A percentile compares a stretch with the other conserved stretches of the same genome.
Evolutionary conservation across 2,888 invertebrate species (phyloP).

Genomic region (Drosophila rellima): DNA sequence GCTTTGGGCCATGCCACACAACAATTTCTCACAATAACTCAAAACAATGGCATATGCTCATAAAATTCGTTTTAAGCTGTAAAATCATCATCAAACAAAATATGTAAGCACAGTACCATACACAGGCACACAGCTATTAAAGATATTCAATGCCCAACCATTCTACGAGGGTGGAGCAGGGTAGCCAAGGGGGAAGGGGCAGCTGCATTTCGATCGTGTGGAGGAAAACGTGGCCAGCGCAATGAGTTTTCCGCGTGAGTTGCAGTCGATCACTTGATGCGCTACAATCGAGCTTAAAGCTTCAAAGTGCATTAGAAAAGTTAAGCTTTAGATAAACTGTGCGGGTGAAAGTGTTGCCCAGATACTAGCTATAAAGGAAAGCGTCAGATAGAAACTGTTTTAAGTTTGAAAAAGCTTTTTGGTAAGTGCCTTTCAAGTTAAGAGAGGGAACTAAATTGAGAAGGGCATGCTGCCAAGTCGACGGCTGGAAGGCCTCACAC

Average conservation of each 20-base stretch:
- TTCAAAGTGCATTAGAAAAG: background rate
- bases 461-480: constrained; percentile 38
- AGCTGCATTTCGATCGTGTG: constrained; percentile 57
- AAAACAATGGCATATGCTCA: constrained; percentile 83
- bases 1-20: constrained; percentile 50
- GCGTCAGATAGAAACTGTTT: background rate
- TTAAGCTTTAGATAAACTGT: background rate
- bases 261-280: constrained; percentile 57
- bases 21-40: constrained; percentile 82
- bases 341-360: background rate
- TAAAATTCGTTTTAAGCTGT: constrained; percentile 85
- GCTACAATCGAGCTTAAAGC: constrained; percentile 38
- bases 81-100: constrained; percentile 84
- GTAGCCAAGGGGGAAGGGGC: background rate
- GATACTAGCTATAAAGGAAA: background rate
- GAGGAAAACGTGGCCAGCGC: constrained; percentile 64
- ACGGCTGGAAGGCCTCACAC: constrained; percentile 45
- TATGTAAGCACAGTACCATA: constrained; percentile 65
- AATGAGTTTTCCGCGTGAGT: constrained; percentile 27
- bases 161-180: constrained; percentile 11
- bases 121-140: constrained; percentile 56
- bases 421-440: background rate
- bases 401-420: background rate
- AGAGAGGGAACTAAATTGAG: constrained; percentile 7
- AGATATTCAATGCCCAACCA: constrained; percentile 56